Evolutionary conservation across 1,140 invertebrate genomes (phyloP).

Genomic region (Physella acuta): DNA sequence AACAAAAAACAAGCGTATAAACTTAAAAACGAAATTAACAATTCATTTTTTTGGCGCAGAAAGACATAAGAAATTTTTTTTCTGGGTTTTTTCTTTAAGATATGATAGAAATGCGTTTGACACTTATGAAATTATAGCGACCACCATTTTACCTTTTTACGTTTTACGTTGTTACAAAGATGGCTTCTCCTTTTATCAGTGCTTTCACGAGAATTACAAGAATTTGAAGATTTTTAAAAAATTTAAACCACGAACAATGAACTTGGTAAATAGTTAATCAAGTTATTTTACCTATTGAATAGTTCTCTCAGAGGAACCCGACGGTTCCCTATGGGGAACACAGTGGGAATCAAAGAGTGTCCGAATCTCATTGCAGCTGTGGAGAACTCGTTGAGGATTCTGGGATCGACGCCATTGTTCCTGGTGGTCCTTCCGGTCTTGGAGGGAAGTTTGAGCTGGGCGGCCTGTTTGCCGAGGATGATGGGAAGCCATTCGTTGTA

Average conservation of each 20-base stretch:
- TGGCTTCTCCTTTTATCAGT: neutral
- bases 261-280: neutral
- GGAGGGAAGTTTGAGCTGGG: neutral
- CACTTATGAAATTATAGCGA: neutral
- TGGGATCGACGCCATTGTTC: constrained; percentile 16
- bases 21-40: too few species aligned
- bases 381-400: constrained; percentile 29
- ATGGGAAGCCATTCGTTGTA: constrained; percentile 71
- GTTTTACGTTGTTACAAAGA: neutral
- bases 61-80: too few species aligned
- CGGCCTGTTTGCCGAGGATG: neutral
- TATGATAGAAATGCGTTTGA: too few species aligned
- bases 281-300: constrained; percentile 15
- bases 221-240: neutral
- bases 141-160: neutral
- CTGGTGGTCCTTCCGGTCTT: neutral
- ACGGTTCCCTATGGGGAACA: constrained; percentile 1
- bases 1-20: too few species aligned
- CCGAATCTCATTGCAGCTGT: constrained; percentile 28
- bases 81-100: too few species aligned
- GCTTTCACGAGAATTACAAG: neutral
- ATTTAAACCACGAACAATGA: neutral
- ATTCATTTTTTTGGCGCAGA: too few species aligned
- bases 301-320: constrained; percentile 16
- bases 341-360: constrained; percentile 24